A percentile compares a stretch with the other conserved stretches of the same genome.
Evolutionary conservation across 1,140 invertebrate genomes (phyloP).

Genomic region (Panagrolaimus sp.): DNA sequence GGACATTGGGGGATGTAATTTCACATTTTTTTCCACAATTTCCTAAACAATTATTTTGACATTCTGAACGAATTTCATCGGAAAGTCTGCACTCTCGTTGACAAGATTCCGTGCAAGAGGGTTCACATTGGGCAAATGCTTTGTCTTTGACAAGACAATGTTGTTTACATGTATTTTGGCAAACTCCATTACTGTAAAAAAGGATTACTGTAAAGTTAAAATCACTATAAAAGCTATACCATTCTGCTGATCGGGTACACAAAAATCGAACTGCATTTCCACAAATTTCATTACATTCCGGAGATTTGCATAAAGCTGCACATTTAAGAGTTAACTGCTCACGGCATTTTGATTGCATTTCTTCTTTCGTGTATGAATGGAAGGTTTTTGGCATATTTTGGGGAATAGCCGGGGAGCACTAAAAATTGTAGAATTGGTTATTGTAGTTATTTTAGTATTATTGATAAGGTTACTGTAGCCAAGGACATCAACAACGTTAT

Average conservation of each 20-base stretch:
- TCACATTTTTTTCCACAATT: conserved; percentile 11
- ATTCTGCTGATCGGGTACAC: conserved; percentile 1
- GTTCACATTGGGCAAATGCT: conserved; percentile 10
- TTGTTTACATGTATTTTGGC: conserved; percentile 12
- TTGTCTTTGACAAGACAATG: conserved; percentile 7
- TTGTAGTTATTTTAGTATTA: no score
- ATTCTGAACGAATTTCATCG: conserved; percentile 1
- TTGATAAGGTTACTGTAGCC: no score
- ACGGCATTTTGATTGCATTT: background rate
- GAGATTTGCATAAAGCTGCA: background rate
- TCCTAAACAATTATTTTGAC: conserved; percentile 4
- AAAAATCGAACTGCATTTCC: background rate
- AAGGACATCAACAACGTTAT: no score
- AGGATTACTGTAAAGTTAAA: no score
- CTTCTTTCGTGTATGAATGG: no score
- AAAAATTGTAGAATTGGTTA: no score
- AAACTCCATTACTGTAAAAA: background rate
- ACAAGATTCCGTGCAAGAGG: background rate
- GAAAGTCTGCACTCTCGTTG: background rate
- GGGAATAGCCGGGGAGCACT: no score
- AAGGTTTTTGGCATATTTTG: no score
- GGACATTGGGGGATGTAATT: background rate
- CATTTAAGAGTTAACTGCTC: conserved; percentile 14
- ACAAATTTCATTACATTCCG: background rate
- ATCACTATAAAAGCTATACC: no score